A percentile compares a stretch with the other conserved stretches of the same genome.
Conservation (phyloP, 2,888 invertebrate species). For the Mantis religiosa region DNA sequence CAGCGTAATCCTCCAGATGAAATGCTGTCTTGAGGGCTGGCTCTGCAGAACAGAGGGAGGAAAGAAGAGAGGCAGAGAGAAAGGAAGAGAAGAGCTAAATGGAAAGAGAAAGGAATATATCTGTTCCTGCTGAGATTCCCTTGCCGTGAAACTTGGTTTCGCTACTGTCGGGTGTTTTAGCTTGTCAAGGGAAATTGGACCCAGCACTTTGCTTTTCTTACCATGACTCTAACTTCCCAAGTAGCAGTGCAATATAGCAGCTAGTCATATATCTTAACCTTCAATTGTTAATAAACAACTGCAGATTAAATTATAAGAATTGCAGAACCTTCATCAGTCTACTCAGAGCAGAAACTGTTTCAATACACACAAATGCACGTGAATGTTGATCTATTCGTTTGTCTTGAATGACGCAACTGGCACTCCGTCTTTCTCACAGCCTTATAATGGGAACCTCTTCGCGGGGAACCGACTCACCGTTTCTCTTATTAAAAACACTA, state of each 20-base stretch:
- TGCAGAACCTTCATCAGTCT: no score
- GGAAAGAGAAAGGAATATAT: background rate
- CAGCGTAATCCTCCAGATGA: constrained; percentile 25
- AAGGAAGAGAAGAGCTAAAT: background rate
- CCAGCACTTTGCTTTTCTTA: background rate
- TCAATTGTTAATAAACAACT: no score
- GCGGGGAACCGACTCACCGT: no score
- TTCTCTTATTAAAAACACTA: no score
- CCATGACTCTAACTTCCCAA: background rate
- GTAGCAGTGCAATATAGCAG: background rate
- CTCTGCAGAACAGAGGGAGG: background rate
- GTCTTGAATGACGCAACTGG: no score
- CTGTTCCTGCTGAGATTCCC: constrained; percentile 17
- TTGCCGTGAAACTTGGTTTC: constrained; percentile 20
- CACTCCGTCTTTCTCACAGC: no score
- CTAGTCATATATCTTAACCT: no score
- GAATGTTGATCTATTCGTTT: no score
- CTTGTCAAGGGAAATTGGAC: constrained; percentile 29
- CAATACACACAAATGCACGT: no score
- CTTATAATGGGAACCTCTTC: no score
- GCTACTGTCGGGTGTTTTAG: constrained; percentile 20
- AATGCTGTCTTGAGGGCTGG: constrained; percentile 15
- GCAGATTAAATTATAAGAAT: no score
- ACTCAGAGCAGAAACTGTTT: no score
- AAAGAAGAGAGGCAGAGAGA: background rate